Evolutionary conservation across 2,797 vertebrate genomes (phyloP).

Genomic region (Loris lydekkerianus): DNA sequence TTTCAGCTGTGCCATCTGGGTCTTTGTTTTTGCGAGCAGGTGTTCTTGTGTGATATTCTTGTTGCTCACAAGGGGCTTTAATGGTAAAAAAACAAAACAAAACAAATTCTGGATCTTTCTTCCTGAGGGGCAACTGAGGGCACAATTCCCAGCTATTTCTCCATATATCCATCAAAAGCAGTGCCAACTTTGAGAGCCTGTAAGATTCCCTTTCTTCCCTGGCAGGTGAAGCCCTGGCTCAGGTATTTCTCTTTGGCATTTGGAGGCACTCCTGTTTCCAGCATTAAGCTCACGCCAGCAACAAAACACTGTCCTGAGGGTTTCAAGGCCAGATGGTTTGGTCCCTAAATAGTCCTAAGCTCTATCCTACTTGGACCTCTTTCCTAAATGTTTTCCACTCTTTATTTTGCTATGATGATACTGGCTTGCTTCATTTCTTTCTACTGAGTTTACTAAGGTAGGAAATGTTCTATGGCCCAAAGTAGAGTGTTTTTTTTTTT

Average conservation of each 20-base stretch:
- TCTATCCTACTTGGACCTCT: constrained; percentile 58
- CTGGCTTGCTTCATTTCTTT: constrained; percentile 46
- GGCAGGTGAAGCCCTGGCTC: constrained; percentile 77
- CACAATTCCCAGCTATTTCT: constrained; percentile 79
- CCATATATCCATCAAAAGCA: constrained; percentile 72
- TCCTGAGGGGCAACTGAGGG: constrained; percentile 61
- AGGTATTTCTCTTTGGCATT: constrained; percentile 74
- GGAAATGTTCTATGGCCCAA: constrained; percentile 2
- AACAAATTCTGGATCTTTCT: constrained; percentile 74
- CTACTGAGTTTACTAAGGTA: constrained; percentile 25
- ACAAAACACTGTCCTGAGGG: constrained; percentile 66
- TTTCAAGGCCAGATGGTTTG: constrained; percentile 79
- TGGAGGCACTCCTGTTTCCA: constrained; percentile 52
- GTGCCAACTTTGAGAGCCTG: constrained; percentile 51
- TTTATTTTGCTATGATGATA: constrained; percentile 30
- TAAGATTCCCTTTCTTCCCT: constrained; percentile 34
- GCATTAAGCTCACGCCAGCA: constrained; percentile 56
- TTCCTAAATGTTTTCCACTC: constrained; percentile 33
- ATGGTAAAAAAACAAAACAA: constrained; percentile 66
- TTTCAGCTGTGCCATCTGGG: constrained; percentile 58
- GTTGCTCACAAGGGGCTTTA: constrained; percentile 70
- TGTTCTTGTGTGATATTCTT: constrained; percentile 80
- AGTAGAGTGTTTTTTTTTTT: constrained; percentile 64
- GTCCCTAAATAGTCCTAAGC: constrained; percentile 68
- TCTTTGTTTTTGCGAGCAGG: constrained; percentile 81